Evolutionary conservation across 1,140 invertebrate genomes (phyloP), one percentile per base, ranked within the genome.

Genomic region (Brachionus paranguensis): DNA sequence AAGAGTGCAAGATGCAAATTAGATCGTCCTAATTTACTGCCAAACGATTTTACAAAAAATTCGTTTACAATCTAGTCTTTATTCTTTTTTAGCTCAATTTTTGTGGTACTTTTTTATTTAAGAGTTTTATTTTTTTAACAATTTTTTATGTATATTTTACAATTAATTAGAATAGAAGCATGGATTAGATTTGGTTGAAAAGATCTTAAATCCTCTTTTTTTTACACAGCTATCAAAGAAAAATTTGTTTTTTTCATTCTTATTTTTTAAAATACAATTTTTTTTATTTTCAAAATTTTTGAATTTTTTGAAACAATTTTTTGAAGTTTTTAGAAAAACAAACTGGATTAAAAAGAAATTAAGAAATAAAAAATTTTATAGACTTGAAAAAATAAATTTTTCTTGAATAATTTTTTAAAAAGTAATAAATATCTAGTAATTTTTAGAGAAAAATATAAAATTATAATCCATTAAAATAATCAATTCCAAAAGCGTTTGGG

Each of bases 1-100:
- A 60, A 29, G 78, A 81, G 37, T 81, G 78, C 24, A 81, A 81
- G 33, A 24, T 45, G 53, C 78, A 81, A 60, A 81, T 81, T 37
- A 60, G 78, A 41, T 33, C 53, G 27, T 81, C 37, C n/a, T 81
- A 64, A 81, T 17, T 33, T 17, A 53, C 2, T 45, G 45, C 20
- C 65, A 29, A 47, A 64, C 8, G 29, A 10, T n/a, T 64, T 76
- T 8, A 20, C n/a, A 20, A 60, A 24, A 50, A 50, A 20, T 72
- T 74, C 20, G 33, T 24, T 45, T 47, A 17, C 10, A 76, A 29
- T 76, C 72, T 76, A 76, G 45, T 76, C 72, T 76, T 76, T 11
- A 45, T 74, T 74, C 20, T 76, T 76, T 74, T 50, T 50, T 76
- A 14, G 11, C 43, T 76, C 27, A 47, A 47, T 76, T 76, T 76